Evolutionary conservation across 2,797 vertebrate species (phyloP).

Genomic region (Limnodromus scolopaceus): DNA sequence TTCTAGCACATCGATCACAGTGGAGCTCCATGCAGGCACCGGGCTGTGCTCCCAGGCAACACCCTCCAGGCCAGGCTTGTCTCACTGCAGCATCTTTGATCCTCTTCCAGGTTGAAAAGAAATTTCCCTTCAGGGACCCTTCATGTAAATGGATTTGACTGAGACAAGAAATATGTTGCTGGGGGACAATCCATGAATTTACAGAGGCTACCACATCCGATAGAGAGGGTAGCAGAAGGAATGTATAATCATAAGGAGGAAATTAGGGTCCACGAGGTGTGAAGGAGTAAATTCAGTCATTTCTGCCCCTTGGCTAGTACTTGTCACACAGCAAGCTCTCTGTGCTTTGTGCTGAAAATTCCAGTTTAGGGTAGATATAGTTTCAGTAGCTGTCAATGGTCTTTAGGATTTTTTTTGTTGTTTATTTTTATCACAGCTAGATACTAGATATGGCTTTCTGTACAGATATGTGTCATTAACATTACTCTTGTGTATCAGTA

Average conservation of each 20-base stretch:
- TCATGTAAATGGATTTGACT: not conserved
- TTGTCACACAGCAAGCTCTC: not conserved
- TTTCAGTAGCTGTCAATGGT: not conserved
- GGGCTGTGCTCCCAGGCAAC: not conserved
- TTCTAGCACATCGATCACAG: fast-evolving
- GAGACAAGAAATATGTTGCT: not conserved
- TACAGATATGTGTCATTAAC: not conserved
- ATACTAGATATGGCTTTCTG: not conserved
- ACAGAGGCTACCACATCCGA: fast-evolving
- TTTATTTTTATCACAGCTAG: not conserved
- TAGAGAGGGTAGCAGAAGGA: not conserved
- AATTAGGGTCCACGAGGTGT: not conserved
- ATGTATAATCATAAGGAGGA: not conserved
- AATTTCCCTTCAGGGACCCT: not conserved
- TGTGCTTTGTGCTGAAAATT: not conserved
- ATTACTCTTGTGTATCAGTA: not conserved
- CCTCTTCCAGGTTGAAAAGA: not conserved
- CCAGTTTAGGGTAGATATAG: not conserved
- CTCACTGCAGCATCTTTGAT: not conserved
- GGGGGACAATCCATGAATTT: not conserved
- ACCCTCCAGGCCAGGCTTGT: not conserved
- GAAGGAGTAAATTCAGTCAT: not conserved
- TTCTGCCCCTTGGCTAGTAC: not conserved
- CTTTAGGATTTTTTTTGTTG: not conserved
- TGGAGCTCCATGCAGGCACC: not conserved